A percentile compares a stretch with the other conserved stretches of the same genome.
Conservation (phyloP, 1,140 invertebrate species). For the Drosophila triauraria region DNA sequence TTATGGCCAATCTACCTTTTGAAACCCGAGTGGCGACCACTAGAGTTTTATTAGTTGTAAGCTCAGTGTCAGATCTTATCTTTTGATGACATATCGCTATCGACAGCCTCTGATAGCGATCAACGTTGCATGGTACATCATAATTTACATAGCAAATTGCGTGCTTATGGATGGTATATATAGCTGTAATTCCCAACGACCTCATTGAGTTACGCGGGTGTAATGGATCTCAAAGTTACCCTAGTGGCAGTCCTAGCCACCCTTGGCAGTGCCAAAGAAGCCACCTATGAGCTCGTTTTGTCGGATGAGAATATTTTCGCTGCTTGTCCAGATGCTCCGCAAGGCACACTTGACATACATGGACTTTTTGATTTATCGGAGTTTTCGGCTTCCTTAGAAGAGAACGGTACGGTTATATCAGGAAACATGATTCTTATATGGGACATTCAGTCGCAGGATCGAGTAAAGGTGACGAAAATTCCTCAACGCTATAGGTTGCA, state of each 20-base stretch:
- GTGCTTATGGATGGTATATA: too few species aligned
- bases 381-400: background rate
- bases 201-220: background rate
- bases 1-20: too few species aligned
- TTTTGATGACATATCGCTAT: too few species aligned
- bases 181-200: too few species aligned
- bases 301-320: constrained; percentile 6
- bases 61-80: too few species aligned
- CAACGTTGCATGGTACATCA: too few species aligned
- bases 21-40: too few species aligned
- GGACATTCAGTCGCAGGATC: constrained; percentile 23
- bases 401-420: background rate
- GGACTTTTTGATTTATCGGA: background rate
- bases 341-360: constrained; percentile 4
- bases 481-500: too few species aligned
- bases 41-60: too few species aligned
- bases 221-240: background rate
- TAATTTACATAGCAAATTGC: too few species aligned
- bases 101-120: too few species aligned
- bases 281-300: background rate
- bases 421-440: background rate
- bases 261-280: background rate
- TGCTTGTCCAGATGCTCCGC: background rate
- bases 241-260: background rate
- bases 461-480: background rate